Percentiles rank a stretch among this genome's conserved stretches.
These are phyloP conservation scores for Prunella himalayana DNA, from an alignment of 2,113 vertebrate species.

Conservation along the genomic window DNA sequence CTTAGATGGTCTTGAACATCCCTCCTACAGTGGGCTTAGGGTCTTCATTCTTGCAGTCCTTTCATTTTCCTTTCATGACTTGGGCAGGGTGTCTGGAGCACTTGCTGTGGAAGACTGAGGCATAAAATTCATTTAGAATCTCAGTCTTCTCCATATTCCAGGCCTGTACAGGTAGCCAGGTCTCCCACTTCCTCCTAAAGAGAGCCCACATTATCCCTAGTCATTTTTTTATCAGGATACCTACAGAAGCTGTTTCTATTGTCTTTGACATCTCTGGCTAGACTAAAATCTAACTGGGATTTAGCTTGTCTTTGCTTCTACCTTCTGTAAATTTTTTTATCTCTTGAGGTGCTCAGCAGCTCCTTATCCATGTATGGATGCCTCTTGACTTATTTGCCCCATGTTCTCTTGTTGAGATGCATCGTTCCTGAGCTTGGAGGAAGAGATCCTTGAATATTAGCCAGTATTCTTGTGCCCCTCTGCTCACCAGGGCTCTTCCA, in stretches of 20 bases:
- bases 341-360: background rate
- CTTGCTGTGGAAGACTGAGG: background rate
- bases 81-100: background rate
- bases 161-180: background rate
- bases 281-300: background rate
- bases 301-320: background rate
- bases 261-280: background rate
- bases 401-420: background rate
- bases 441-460: background rate
- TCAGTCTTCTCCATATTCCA: background rate
- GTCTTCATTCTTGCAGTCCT: background rate
- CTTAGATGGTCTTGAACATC: background rate
- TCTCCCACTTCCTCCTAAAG: background rate
- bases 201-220: background rate
- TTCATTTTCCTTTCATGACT: background rate
- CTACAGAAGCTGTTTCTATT: background rate
- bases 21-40: background rate
- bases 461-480: background rate
- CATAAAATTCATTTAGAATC: background rate
- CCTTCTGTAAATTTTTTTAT: background rate
- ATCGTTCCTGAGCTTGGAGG: background rate
- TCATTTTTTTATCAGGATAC: background rate
- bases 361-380: background rate
- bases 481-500: background rate
- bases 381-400: background rate